phyloP scores from a whole-genome alignment of 2,113 vertebrate genomes.

The Lycaon pictus region DNA sequence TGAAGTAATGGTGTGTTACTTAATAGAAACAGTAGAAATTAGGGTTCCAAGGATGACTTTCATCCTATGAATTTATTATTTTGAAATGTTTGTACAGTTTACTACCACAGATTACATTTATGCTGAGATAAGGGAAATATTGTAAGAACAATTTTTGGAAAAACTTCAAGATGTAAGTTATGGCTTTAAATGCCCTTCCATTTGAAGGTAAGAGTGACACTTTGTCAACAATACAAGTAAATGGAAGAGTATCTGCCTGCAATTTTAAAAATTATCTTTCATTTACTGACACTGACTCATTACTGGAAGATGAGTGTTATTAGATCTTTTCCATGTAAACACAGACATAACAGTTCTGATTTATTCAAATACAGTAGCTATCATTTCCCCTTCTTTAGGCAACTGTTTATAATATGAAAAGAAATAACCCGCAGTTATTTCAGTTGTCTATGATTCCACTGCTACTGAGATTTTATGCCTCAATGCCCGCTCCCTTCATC shows the following conservation, averaged over 20 bases:
- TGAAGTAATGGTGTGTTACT: not conserved
- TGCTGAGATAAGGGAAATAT: not conserved
- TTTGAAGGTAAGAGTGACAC: not conserved
- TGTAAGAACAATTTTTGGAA: constrained; percentile 27
- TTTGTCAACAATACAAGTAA: not conserved
- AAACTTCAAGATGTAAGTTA: constrained; percentile 44
- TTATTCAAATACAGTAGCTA: not conserved
- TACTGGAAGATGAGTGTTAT: not conserved
- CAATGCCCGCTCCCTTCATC: not conserved
- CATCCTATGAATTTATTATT: not conserved
- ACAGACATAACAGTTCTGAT: not conserved
- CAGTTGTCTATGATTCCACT: not conserved
- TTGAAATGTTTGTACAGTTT: not conserved
- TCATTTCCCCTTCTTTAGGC: not conserved
- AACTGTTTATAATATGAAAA: not conserved
- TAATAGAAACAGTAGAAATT: not conserved
- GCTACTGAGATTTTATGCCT: not conserved
- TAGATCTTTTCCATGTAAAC: not conserved
- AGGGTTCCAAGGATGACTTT: not conserved
- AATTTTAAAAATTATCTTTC: not conserved
- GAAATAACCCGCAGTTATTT: not conserved
- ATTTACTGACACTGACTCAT: not conserved
- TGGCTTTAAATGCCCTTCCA: not conserved
- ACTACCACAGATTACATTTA: not conserved
- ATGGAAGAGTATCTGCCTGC: not conserved